Base-by-base conservation (phyloP, 1,140 invertebrate genomes). In the Megalonaias nervosa region DNA sequence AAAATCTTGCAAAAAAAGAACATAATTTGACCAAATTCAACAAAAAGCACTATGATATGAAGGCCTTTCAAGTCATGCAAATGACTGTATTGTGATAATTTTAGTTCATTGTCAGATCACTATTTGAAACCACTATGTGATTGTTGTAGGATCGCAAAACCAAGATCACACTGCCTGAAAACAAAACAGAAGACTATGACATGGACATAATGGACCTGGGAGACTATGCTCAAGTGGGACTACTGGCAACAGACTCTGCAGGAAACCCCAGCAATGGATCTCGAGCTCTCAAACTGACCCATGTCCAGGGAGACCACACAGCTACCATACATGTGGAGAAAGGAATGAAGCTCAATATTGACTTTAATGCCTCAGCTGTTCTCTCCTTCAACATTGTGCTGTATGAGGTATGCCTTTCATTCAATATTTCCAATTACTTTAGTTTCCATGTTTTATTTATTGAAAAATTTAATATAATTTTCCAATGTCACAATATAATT, bases 261-360 rank as follows among this genome's bases (percentile, higher is more conserved):
- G 75, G 75, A 21, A 61, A 75, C 60, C 75, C 75, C 12, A 48
- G 58, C 19, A 73, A 23, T 17, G 79, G 75, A 23, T n/a, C 59
- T 17, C 59, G 81, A 14, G 61, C 61, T 48, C 72, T 83, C 1
- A 72, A 77, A 48, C 31, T 77, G 31, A 48, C 38, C 38, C 71
- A 73, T 71, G 76, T 78, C 11, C 70, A 77, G 38, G 86, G 86
- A 38, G 86, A 87, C 67, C 75, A 86, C 59, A 87, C 85, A 57
- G 86, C 85, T 21, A 80, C 77, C 15, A 72, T 86, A 9, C 83
- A 87, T 65, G 81, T 86, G 48, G 84, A 85, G 71, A 71, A 81
- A n/a, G 75, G 80, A 48, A 86, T 84, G 81, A 83, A 81, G 81
- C 82, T 87, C 12, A 86, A 86, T 65, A 87, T 87, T 57, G 84